Evolutionary conservation across 1,140 invertebrate genomes (phyloP), one percentile per base, ranked within the genome.

Genomic region (Macrobrachium rosenbergii): DNA sequence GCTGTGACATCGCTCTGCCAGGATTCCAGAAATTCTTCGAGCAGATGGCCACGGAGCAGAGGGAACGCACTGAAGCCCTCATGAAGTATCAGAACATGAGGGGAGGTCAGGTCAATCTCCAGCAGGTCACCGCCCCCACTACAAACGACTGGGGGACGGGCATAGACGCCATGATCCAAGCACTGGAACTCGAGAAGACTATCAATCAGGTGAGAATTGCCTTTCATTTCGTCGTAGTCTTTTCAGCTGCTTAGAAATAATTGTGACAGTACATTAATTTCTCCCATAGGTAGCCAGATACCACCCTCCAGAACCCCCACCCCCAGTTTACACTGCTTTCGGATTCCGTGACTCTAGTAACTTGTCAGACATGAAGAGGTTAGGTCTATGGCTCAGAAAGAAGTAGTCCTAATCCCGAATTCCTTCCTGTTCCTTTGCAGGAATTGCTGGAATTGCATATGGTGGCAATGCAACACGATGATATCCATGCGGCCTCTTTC

Each of bases 1-100:
- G 96, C 64, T 95, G 95, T 90, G 96, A 97, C 92, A 94, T 97
- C 3, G 96, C 96, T 23, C 92, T 97, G 10, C 93, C 93, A 21
- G 96, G 96, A 5, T 92, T 96, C 81, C 91, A 93, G 83, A 93
- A 94, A 83, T 97, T 95, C 91, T 97, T 97, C 91, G 94, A 95
- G 90, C 93, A 95, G 86, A 92, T 94, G 23, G 95, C 95, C 2
- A 92, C 94, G 45, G 96, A 97, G 90, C 96, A 97, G 91, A 93
- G 94, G 11, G 94, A 94, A 83, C 96, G 97, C 91, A 96, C 95
- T 0, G 93, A 95, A 92, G 95, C 97, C 93, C 93, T 94, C 75
- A 80, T 82, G 83, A 78, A 75, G 17, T 98, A 97, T 91, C 94
- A 96, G 92, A 97, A 97, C 91, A 94, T 95, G 90, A 92, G 97